Evolutionary conservation across 1,140 invertebrate species (phyloP).

Genomic region (Octopus bimaculoides): DNA sequence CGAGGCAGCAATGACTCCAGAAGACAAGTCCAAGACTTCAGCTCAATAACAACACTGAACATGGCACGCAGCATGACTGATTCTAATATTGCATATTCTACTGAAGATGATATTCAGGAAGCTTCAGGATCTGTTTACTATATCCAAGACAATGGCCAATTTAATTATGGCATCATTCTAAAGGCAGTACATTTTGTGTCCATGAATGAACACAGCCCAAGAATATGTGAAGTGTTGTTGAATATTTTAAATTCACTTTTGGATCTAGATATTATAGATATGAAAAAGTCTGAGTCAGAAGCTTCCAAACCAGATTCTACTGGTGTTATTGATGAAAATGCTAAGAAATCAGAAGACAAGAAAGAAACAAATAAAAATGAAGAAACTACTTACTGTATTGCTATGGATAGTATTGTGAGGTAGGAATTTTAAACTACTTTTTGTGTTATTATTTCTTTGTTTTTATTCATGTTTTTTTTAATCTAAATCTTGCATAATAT

Average conservation of each 20-base stretch:
- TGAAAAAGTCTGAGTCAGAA: constrained; percentile 24
- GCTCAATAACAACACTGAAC: constrained; percentile 8
- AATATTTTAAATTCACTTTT: constrained; percentile 86
- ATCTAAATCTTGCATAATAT: too few relatives aligned
- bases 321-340: constrained; percentile 2
- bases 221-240: constrained; percentile 85
- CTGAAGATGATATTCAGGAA: constrained; percentile 65
- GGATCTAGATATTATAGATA: constrained; percentile 74
- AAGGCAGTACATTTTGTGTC: constrained; percentile 76
- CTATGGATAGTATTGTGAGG: constrained; percentile 62
- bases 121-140: constrained; percentile 82
- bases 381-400: constrained; percentile 54
- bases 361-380: constrained; percentile 15
- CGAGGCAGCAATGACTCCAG: constrained; percentile 15
- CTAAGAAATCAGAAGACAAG: constrained; percentile 12
- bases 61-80: constrained; percentile 81
- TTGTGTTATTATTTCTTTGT: too few relatives aligned
- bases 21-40: neutral
- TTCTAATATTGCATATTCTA: constrained; percentile 85
- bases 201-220: constrained; percentile 74
- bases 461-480: too few relatives aligned
- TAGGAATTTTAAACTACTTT: constrained; percentile 25
- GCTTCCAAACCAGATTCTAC: constrained; percentile 1
- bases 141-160: constrained; percentile 91
- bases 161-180: constrained; percentile 86